Base-by-base conservation (phyloP, 2,888 invertebrate species). In the Apamea crenata region DNA sequence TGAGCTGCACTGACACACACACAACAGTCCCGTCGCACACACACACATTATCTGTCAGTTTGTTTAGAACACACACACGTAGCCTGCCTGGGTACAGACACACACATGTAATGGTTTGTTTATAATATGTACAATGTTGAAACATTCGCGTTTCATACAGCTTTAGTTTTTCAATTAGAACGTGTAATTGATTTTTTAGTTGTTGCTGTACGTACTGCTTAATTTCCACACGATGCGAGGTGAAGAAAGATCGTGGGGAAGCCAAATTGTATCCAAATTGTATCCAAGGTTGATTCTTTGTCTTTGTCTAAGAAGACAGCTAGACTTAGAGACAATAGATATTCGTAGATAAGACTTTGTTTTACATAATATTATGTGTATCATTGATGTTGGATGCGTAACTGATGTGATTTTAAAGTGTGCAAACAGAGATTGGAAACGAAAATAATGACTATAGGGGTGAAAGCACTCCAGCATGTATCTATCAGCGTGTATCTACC, bases 1-100 rank as follows among this genome's bases (percentile, higher is more conserved):
- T 95, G 95, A 95, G 94, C 89, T 91, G 90, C 93, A 92, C 89
- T 78, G 74, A 82, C 91, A 88, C 92, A 90, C 89, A 90, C 77
- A 71, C 32, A 68, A 56, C 47, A 44, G 8, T 68, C 66, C 81
- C 75, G 40, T 25, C 79, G 12, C 81, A 78, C 74, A 80, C 85
- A 78, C 40, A 72, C 50, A 67, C 63, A 77, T 36, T 25, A 29
- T 25, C 36, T 32, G 61, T 25, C 61, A 75, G 81, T 80, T 83
- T 84, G 87, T 87, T 85, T 87, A 80, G 80, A 87, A 74, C 71
- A 85, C 87, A 81, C 74, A 84, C 77, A 81, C 18, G 29, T 3
- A 21, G 21, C 2, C 16, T 50, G 36, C 32, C n/a, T 68, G 65
- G 72, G 61, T 16, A 68, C 2, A 56, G n/a, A 83, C 75, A 47